Percentiles rank a stretch among this genome's conserved stretches.
Conservation (phyloP, 2,888 invertebrate species). For the Polyommatus icarus region DNA sequence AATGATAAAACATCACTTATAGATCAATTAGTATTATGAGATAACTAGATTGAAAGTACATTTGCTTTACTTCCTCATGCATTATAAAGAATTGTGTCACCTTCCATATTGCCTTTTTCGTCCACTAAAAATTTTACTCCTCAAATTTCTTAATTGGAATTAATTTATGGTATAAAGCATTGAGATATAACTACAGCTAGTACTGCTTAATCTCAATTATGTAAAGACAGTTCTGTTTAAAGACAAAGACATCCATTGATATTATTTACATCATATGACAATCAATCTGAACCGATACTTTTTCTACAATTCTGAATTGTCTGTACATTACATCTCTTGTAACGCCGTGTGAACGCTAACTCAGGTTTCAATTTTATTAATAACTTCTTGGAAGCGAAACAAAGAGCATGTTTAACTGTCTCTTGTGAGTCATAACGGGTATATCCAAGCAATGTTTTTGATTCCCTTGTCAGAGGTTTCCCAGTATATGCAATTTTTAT, state of each 20-base stretch:
- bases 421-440: neutral
- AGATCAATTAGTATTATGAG: neutral
- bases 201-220: too few species aligned
- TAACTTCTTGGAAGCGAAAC: slow-evolving; percentile 25
- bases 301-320: neutral
- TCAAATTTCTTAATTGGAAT: too few species aligned
- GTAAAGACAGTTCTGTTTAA: too few species aligned
- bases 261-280: too few species aligned
- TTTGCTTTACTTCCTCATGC: neutral
- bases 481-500: neutral
- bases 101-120: neutral
- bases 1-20: neutral
- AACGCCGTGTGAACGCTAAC: neutral
- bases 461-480: neutral
- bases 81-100: neutral
- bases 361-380: neutral
- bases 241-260: too few species aligned
- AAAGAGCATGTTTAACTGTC: neutral
- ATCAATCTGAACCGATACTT: too few species aligned
- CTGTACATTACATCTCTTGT: neutral
- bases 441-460: neutral
- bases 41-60: neutral
- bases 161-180: too few species aligned
- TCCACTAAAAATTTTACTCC: too few species aligned
- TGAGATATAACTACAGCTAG: too few species aligned